A percentile compares a stretch with the other conserved stretches of the same genome.
Evolutionary conservation across 1,140 invertebrate genomes (phyloP).

Genomic region (Zaprionus capensis): DNA sequence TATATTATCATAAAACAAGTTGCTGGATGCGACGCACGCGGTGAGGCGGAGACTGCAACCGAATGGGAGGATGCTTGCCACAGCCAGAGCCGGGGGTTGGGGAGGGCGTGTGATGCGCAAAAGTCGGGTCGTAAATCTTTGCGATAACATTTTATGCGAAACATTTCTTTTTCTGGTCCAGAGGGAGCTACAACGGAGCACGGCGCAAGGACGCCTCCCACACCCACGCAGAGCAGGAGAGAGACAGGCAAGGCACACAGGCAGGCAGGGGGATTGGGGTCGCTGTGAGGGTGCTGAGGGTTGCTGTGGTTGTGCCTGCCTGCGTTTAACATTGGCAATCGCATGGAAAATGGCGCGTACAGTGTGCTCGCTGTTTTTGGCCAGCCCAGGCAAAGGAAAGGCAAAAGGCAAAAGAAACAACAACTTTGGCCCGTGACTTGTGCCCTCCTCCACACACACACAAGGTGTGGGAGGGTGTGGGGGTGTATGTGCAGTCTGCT

Average conservation of each 20-base stretch:
- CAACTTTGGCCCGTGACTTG: constrained; percentile 67
- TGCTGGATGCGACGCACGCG: constrained; percentile 63
- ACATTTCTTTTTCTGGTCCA: constrained; percentile 84
- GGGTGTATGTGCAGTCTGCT: constrained; percentile 6
- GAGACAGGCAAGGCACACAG: neutral
- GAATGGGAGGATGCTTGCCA: constrained; percentile 1
- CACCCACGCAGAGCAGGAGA: constrained; percentile 26
- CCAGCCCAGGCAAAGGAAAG: constrained; percentile 46
- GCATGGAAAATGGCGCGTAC: constrained; percentile 81
- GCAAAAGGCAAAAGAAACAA: constrained; percentile 36
- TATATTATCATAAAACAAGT: constrained; percentile 85
- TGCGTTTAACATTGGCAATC: constrained; percentile 78
- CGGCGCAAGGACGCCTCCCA: constrained; percentile 68
- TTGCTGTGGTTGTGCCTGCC: constrained; percentile 60
- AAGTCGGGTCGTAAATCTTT: constrained; percentile 85
- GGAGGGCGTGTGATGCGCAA: constrained; percentile 83
- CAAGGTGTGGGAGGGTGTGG: constrained; percentile 40
- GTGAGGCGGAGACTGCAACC: neutral
- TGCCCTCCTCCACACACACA: constrained; percentile 28
- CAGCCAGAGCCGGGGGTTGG: neutral
- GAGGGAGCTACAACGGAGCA: constrained; percentile 70
- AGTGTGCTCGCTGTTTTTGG: constrained; percentile 73
- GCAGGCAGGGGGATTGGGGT: constrained; percentile 4
- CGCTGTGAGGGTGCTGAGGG: constrained; percentile 47
- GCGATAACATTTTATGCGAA: constrained; percentile 85